Base-by-base conservation (phyloP, 2,113 vertebrate genomes). In the Leuciscus idus region DNA sequence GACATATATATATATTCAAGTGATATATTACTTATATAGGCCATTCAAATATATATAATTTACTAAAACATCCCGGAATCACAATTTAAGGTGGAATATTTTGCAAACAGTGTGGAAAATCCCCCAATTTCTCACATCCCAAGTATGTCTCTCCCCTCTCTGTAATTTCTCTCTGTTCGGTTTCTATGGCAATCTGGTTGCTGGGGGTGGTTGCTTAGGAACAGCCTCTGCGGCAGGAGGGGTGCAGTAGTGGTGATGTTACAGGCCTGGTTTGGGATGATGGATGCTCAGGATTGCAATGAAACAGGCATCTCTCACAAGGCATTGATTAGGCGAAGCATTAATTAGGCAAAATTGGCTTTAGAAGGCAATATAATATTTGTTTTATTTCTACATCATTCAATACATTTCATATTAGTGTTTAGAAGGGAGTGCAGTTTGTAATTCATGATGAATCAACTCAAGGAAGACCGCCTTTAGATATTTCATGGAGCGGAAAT, bases 151-250 rank as follows among this genome's bases (percentile, higher is more conserved):
- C 43, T 50, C 86, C 89, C 92, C 12, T 52, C 66, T 81, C 43
- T 13, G n/a, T 74, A 64, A 77, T 83, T 81, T 83, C 48, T 12
- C 79, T 78, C 81, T 87, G 57, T 76, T 85, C 86, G 1, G 95
- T 97, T 97, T 96, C 96, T 92, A 84, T 97, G 96, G 95, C 91
- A 95, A 97, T 95, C 91, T 91, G 92, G 87, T 96, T 96, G 95
- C 94, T 95, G 92, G 93, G 89, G 90, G 84, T 28, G 93, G 98
- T 99, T 99, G 97, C 97, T 96, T 96, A 95, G 98, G 89, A 97
- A 97, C 97, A 93, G 95, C 89, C 93, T 94, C 93, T 95, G 94
- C 94, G 19, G 92, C 94, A 96, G 94, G 94, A 93, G 66, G 92
- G 55, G 89, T 93, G 93, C 94, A 92, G 90, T 84, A 91, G 89